Conservation (phyloP, 2,888 invertebrate genomes). For the Zootermopsis nevadensis region DNA sequence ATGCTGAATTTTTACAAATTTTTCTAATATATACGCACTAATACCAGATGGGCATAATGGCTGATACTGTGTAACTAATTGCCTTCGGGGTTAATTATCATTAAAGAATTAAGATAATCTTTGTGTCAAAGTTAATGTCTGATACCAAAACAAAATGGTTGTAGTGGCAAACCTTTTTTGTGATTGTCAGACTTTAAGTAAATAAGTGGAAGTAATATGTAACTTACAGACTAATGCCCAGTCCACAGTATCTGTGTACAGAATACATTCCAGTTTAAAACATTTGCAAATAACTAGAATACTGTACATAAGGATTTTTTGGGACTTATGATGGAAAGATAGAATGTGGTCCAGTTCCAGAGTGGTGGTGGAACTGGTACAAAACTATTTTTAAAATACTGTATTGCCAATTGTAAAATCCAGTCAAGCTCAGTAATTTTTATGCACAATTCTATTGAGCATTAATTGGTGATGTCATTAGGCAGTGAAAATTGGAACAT, state of each 20-base stretch:
- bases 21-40: too few species aligned
- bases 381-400: conserved; percentile 34
- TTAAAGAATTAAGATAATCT: neutral
- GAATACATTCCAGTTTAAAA: conserved; percentile 12
- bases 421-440: conserved; percentile 31
- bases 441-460: neutral
- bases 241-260: neutral
- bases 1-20: too few species aligned
- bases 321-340: neutral
- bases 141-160: neutral
- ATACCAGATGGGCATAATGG: too few species aligned
- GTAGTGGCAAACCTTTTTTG: neutral
- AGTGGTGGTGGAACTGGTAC: conserved; percentile 37
- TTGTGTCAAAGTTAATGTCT: neutral
- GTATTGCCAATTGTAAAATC: conserved; percentile 40
- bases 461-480: conserved; percentile 17
- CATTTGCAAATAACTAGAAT: neutral
- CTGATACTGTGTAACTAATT: neutral
- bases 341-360: conserved; percentile 11
- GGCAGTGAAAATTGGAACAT: neutral
- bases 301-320: neutral
- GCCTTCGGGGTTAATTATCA: neutral
- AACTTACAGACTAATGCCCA: neutral
- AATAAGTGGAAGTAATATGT: neutral
- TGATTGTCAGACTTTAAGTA: neutral